phyloP scores from a whole-genome alignment of 2,888 invertebrate species.

The Achlya flavicornis region DNA sequence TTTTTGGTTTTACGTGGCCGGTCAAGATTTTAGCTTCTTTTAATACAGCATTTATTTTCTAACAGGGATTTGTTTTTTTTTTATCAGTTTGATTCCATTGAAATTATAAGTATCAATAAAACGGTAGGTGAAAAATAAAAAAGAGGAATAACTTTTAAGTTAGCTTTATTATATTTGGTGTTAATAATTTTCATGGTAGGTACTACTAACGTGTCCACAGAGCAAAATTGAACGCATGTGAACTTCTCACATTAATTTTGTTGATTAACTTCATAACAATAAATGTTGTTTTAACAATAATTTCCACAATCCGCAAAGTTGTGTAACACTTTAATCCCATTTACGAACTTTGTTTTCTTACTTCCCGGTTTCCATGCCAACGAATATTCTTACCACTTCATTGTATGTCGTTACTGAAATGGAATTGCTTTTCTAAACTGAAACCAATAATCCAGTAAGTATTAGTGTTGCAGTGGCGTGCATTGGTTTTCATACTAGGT shows the following conservation, averaged over 20 bases:
- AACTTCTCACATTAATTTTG: slow-evolving; percentile 8
- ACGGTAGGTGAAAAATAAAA: neutral
- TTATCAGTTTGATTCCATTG: neutral
- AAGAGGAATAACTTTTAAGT: neutral
- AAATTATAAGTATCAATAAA: neutral
- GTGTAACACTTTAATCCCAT: slow-evolving; percentile 42
- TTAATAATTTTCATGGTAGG: neutral
- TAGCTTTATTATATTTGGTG: neutral
- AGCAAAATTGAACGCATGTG: neutral
- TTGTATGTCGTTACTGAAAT: slow-evolving; percentile 29
- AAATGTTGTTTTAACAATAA: slow-evolving; percentile 19
- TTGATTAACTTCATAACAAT: neutral
- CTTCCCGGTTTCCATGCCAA: slow-evolving; percentile 23
- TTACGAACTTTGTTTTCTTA: slow-evolving; percentile 42
- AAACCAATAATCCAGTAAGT: slow-evolving; percentile 30
- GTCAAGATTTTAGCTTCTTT: slow-evolving; percentile 17
- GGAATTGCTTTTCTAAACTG: slow-evolving; percentile 30
- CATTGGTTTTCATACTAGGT: too few species aligned
- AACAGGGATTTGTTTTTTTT: neutral
- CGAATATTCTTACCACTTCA: slow-evolving; percentile 30
- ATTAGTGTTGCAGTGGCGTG: slow-evolving; percentile 25
- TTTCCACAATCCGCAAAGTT: slow-evolving; percentile 29
- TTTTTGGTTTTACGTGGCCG: slow-evolving; percentile 54
- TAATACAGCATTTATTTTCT: neutral
- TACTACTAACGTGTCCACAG: neutral